Evolutionary conservation across 2,888 invertebrate species (phyloP).

Genomic region (Polietes domitor): DNA sequence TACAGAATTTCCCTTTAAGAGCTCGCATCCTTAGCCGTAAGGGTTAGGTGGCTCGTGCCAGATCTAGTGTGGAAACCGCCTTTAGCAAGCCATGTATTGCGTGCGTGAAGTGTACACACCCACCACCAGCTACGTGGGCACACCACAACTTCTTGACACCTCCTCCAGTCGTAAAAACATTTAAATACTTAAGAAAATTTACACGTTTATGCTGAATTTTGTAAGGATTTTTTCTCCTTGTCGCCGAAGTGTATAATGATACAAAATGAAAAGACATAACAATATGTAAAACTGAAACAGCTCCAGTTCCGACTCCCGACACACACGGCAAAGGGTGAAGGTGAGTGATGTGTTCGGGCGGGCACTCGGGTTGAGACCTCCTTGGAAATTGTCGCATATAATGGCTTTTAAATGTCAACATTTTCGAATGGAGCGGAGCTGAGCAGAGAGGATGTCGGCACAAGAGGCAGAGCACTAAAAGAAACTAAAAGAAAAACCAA

Average conservation of each 20-base stretch:
- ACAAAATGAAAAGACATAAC: conserved; percentile 54
- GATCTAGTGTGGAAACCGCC: conserved; percentile 18
- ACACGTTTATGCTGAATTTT: conserved; percentile 36
- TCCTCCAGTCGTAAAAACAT: conserved; percentile 16
- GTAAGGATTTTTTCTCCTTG: conserved; percentile 25
- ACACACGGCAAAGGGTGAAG: background rate
- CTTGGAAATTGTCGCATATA: conserved; percentile 29
- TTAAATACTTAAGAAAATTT: conserved; percentile 49
- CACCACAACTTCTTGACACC: background rate
- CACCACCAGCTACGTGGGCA: no score
- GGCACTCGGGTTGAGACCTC: background rate
- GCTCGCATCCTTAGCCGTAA: background rate
- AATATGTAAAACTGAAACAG: conserved; percentile 42
- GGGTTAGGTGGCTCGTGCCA: background rate
- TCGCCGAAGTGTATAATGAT: conserved; percentile 57
- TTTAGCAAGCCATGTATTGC: no score
- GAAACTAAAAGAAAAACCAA: background rate
- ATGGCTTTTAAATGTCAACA: conserved; percentile 56
- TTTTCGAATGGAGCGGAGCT: conserved; percentile 17
- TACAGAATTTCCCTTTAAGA: background rate
- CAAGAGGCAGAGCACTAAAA: conserved; percentile 21
- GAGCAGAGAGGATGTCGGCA: background rate
- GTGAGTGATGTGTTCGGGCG: no score
- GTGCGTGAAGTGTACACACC: no score
- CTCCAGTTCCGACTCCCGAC: background rate